Evolutionary conservation across 2,113 vertebrate species (phyloP), one percentile per base, ranked within the genome.

Genomic region (Enhydra lutris): DNA sequence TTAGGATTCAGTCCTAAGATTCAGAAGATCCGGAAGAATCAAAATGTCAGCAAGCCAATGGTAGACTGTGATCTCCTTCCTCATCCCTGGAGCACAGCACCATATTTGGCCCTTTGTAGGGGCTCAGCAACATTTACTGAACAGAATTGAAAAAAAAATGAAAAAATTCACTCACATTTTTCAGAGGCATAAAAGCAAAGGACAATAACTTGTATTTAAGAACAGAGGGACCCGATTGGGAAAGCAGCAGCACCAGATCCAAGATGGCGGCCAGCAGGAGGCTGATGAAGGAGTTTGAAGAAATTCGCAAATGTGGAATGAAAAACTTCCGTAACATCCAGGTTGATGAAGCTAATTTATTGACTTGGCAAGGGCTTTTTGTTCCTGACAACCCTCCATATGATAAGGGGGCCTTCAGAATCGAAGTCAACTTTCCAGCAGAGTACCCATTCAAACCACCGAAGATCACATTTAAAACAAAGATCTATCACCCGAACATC

Each of bases 401-500:
- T 97, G 99, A 99, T 99, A 99, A 99, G 99, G 99, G 99, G 97
- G 99, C 99, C 7, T 99, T 99, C 99, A 99, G 99, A 99, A 99
- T 99, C 47, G 99, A 99, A 99, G 99, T 99, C 80, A 99, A 99
- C 98, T 99, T 99, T 97, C 99, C 99, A 95, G 99, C 99, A 97
- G 99, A 99, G 98, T 99, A 99, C 98, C 99, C 99, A 63, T 99
- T 99, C 99, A 99, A 99, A 98, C 99, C 99, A 97, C 99, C 99
- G 92, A 99, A 99, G 99, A 99, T 99, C 99, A 99, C 99, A 13
- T 99, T 99, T 99, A 99, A 99, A 99, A 99, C 99, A 97, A 99
- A 99, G 99, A 99, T 99, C 99, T 99, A 99, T 98, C 99, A 99
- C 98, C 99, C 99, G 86, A 99, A 99, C 99, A 99, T 99, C 31